phyloP scores from a whole-genome alignment of 37 sponge, comb jelly and placozoan genomes.

The Theonella swinhoei region DNA sequence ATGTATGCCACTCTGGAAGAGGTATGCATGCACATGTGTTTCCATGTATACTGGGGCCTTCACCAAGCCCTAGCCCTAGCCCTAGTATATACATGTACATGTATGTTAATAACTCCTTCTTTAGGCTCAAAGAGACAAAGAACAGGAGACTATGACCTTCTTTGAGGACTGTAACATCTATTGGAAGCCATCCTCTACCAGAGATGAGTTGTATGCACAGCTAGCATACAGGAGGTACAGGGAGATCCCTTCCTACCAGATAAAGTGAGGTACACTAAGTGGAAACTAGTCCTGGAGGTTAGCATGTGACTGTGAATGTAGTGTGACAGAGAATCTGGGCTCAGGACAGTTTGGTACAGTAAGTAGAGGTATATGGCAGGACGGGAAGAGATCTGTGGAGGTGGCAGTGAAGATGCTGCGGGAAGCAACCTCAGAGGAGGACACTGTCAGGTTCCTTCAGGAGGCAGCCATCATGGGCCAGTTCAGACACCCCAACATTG shows the following conservation, averaged over 20 bases:
- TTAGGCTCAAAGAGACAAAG: neutral
- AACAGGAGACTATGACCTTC: neutral
- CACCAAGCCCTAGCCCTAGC: too few species aligned
- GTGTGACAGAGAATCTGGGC: constrained; percentile 12
- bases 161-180: neutral
- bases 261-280: constrained; percentile 8
- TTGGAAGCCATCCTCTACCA: constrained; percentile 21
- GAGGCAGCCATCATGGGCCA: constrained; percentile 58
- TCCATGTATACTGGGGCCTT: too few species aligned
- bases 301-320: neutral
- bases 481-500: constrained; percentile 40
- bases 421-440: constrained; percentile 10
- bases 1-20: neutral
- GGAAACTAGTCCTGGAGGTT: neutral
- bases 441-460: constrained; percentile 34
- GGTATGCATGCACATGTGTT: too few species aligned
- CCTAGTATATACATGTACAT: too few species aligned
- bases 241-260: neutral
- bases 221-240: constrained; percentile 29
- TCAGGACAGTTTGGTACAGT: constrained; percentile 59
- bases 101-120: too few species aligned
- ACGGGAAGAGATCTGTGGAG: neutral
- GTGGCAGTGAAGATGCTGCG: constrained; percentile 38
- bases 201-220: constrained; percentile 26
- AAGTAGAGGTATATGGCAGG: constrained; percentile 13